Evolutionary conservation across 2,113 vertebrate genomes (phyloP).

Genomic region (Gobio gobio): DNA sequence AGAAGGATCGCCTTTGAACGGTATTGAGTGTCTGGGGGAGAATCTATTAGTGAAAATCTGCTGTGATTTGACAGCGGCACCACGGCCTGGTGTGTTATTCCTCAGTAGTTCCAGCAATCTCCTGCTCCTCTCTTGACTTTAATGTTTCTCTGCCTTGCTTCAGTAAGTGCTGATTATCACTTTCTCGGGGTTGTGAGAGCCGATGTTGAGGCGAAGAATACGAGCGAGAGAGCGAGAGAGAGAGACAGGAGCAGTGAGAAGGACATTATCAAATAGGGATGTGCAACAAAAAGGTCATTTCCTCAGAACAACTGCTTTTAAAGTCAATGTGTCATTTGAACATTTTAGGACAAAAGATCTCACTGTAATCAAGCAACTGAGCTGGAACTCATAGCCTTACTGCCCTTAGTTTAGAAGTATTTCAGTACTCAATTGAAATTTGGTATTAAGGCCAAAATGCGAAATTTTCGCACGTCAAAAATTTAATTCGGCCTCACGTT

Average conservation of each 20-base stretch:
- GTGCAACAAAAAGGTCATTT: slow-evolving; percentile 15
- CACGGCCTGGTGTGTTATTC: slow-evolving; percentile 92
- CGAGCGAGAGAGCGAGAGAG: slow-evolving; percentile 27
- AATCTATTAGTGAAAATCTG: slow-evolving; percentile 99
- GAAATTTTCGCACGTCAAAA: too few species aligned
- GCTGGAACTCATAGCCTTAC: not conserved
- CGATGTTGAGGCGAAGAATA: not conserved
- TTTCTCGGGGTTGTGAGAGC: slow-evolving; percentile 68
- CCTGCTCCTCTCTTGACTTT: slow-evolving; percentile 86
- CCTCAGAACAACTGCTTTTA: not conserved
- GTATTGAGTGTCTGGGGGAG: slow-evolving; percentile 99
- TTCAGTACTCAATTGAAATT: not conserved
- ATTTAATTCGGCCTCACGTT: too few species aligned
- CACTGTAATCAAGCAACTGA: not conserved
- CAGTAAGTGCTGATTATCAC: slow-evolving; percentile 95
- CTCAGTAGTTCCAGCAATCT: slow-evolving; percentile 91
- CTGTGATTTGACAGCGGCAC: slow-evolving; percentile 91
- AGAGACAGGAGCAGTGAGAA: not conserved
- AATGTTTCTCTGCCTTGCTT: slow-evolving; percentile 97
- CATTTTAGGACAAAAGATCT: not conserved
- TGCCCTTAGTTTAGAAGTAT: not conserved
- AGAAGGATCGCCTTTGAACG: slow-evolving; percentile 98
- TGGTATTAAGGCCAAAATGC: not conserved
- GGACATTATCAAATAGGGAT: slow-evolving; percentile 14
- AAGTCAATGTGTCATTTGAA: slow-evolving; percentile 7